Conservation (phyloP, 2,113 vertebrate genomes). For the Pteruthius melanotis region DNA sequence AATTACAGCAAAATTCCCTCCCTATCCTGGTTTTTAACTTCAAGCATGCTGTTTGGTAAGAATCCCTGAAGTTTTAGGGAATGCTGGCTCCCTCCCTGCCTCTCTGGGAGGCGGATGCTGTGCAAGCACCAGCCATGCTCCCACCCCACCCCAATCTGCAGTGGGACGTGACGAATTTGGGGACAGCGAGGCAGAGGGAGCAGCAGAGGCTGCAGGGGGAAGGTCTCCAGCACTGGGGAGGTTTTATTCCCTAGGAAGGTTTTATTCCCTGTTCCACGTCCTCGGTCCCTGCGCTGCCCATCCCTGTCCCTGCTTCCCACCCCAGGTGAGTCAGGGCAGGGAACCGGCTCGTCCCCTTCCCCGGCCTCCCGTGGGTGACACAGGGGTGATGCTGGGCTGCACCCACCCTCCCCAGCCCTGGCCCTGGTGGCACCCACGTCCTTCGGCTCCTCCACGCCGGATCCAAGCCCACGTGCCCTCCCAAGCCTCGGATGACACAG, state of each 20-base stretch:
- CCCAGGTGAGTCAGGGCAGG: background rate
- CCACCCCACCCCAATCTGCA: fast-evolving
- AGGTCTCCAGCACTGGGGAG: background rate
- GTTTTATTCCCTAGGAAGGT: too few species aligned
- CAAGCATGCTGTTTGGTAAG: background rate
- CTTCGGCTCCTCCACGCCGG: background rate
- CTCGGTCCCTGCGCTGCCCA: background rate
- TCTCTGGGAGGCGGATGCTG: background rate
- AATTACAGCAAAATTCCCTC: background rate
- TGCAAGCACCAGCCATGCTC: background rate
- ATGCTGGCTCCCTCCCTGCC: background rate
- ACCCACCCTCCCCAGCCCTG: background rate
- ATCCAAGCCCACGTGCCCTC: background rate
- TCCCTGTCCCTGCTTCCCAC: background rate
- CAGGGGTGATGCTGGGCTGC: background rate
- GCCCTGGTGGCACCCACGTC: background rate
- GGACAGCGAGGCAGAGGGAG: background rate
- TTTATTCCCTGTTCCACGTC: background rate
- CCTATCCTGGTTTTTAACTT: background rate
- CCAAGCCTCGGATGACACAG: conserved; percentile 33
- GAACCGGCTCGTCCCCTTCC: background rate
- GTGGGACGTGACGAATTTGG: fast-evolving
- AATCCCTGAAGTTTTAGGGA: too few species aligned
- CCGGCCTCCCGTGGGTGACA: background rate
- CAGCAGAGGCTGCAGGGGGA: background rate